A percentile compares a stretch with the other conserved stretches of the same genome.
Evolutionary conservation across 35 echinoderm and acorn worm genomes (phyloP).

Genomic region (Apostichopus californicus): DNA sequence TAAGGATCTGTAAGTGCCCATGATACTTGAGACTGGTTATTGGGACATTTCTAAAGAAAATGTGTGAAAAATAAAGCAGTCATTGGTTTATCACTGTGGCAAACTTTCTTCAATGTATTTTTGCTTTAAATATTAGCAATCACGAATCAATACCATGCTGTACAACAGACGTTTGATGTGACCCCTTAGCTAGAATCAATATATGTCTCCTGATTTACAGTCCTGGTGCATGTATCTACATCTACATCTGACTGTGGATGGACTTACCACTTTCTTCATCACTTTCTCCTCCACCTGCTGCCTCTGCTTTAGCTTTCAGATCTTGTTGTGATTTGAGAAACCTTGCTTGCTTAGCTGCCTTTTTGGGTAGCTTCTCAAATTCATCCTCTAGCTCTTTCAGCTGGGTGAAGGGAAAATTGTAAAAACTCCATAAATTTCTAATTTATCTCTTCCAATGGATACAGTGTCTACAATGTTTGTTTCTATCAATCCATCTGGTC

Average conservation of each 20-base stretch:
- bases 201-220: not conserved
- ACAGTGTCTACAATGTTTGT: too few species aligned
- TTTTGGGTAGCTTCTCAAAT: slow-evolving; percentile 94
- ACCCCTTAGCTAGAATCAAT: not conserved
- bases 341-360: slow-evolving; percentile 82
- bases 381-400: slow-evolving; percentile 96
- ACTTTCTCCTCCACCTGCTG: slow-evolving; percentile 67
- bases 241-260: not conserved
- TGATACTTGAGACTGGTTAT: too few species aligned
- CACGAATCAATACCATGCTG: not conserved
- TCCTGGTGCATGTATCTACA: not conserved
- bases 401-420: slow-evolving; percentile 11
- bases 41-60: too few species aligned
- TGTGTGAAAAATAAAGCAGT: too few species aligned
- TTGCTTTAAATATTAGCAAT: not conserved
- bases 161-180: too few species aligned
- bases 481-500: too few species aligned
- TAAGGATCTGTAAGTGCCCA: too few species aligned
- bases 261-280: slow-evolving; percentile 69
- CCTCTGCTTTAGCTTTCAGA: slow-evolving; percentile 85
- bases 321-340: slow-evolving; percentile 98
- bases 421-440: too few species aligned
- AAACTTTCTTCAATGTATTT: too few species aligned
- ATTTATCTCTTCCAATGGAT: too few species aligned
- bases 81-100: too few species aligned